These are phyloP conservation scores for Otolemur garnettii DNA, from an alignment of 2,113 vertebrate genomes.

Conservation along the genomic window DNA sequence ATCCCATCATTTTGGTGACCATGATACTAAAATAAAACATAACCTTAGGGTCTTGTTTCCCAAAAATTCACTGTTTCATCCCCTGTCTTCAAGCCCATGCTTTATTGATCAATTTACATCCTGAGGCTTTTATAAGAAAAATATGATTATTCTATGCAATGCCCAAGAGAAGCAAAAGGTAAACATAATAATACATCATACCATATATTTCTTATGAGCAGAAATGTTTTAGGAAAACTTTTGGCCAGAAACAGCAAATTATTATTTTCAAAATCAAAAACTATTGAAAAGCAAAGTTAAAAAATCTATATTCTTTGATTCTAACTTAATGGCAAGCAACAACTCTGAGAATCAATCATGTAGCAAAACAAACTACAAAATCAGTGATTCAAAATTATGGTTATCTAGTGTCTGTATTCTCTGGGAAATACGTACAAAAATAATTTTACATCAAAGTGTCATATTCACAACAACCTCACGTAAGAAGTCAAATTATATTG, in stretches of 20 bases:
- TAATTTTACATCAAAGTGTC: slow-evolving; percentile 25
- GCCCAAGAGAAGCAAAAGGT: background rate
- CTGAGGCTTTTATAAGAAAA: background rate
- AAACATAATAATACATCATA: background rate
- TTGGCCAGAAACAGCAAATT: background rate
- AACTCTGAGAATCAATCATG: background rate
- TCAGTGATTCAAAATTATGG: background rate
- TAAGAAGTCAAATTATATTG: slow-evolving; percentile 6
- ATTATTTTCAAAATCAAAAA: background rate
- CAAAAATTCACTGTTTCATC: background rate
- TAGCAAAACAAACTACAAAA: background rate
- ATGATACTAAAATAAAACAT: background rate
- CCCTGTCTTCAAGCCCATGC: background rate
- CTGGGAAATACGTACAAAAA: slow-evolving; percentile 48
- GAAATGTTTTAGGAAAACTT: background rate
- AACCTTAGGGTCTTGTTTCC: background rate
- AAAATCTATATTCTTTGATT: background rate
- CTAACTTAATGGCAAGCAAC: background rate
- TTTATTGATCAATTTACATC: background rate
- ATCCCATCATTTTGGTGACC: background rate
- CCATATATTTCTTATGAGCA: background rate
- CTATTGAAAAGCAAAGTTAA: background rate
- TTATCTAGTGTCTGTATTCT: background rate
- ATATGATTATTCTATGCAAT: background rate
- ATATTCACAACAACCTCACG: background rate